phyloP scores from a whole-genome alignment of 1,140 invertebrate genomes.

The Cylas formicarius region DNA sequence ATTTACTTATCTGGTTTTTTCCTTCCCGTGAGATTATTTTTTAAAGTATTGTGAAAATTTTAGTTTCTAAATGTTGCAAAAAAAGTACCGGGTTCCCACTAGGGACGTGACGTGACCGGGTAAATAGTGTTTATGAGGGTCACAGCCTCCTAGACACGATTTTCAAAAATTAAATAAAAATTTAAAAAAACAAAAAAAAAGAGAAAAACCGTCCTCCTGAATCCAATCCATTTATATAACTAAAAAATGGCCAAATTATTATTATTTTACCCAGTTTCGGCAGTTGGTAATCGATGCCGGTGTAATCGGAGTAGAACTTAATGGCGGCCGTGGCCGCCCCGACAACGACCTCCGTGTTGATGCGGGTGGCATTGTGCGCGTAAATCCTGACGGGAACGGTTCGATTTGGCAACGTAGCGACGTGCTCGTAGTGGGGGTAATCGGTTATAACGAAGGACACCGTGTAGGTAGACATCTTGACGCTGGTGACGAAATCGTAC shows the following conservation, averaged over 20 bases:
- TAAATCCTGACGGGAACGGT: conserved; percentile 55
- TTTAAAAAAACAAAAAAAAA: too few species aligned
- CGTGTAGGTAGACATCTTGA: conserved; percentile 74
- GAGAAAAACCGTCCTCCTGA: too few species aligned
- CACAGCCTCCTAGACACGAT: too few species aligned
- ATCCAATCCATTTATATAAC: background rate
- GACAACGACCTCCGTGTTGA: conserved; percentile 49
- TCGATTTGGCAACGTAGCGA: conserved; percentile 34
- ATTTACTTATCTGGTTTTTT: too few species aligned
- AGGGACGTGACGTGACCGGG: too few species aligned
- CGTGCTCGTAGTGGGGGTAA: conserved; percentile 51
- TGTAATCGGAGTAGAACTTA: conserved; percentile 70
- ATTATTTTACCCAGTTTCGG: conserved; percentile 47
- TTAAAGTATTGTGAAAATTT: too few species aligned
- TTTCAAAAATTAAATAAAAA: too few species aligned
- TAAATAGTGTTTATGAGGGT: too few species aligned
- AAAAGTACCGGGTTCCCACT: too few species aligned
- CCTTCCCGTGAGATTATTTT: too few species aligned
- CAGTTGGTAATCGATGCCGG: conserved; percentile 61
- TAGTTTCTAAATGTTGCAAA: too few species aligned
- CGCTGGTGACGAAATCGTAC: conserved; percentile 57
- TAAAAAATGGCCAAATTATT: background rate
- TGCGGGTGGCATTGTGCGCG: conserved; percentile 57
- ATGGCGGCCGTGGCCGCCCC: conserved; percentile 65
- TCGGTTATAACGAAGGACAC: conserved; percentile 69